These are phyloP conservation scores for Tuberolachnus salignus DNA, from an alignment of 2,888 invertebrate genomes.

Conservation along the genomic window DNA sequence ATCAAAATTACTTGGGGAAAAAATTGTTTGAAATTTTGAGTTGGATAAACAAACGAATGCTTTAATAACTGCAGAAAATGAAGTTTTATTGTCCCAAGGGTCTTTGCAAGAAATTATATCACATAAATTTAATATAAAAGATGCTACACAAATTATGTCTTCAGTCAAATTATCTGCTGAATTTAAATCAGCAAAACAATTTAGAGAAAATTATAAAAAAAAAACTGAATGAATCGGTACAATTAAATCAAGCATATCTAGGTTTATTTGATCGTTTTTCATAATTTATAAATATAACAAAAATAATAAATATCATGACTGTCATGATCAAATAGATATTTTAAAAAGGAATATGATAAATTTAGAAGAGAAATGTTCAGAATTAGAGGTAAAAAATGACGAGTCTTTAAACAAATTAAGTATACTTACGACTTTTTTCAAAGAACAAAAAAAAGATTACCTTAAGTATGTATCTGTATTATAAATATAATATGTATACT, in stretches of 20 bases:
- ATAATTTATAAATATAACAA: slow-evolving; percentile 7
- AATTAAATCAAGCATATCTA: slow-evolving; percentile 20
- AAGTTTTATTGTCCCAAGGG: slow-evolving; percentile 29
- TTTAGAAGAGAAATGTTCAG: slow-evolving; percentile 68
- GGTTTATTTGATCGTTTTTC: slow-evolving; percentile 27
- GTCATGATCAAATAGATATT: slow-evolving; percentile 59
- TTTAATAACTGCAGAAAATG: slow-evolving; percentile 37
- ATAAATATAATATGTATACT: neutral
- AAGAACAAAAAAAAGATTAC: slow-evolving; percentile 84
- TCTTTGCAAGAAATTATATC: slow-evolving; percentile 34
- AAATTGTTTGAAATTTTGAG: slow-evolving; percentile 26
- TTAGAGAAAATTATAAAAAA: slow-evolving; percentile 32
- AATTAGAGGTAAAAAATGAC: slow-evolving; percentile 73
- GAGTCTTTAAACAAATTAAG: slow-evolving; percentile 84
- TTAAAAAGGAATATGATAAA: slow-evolving; percentile 65
- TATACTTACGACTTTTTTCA: slow-evolving; percentile 87
- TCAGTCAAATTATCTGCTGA: slow-evolving; percentile 40
- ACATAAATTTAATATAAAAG: slow-evolving; percentile 38
- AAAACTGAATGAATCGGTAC: slow-evolving; percentile 13
- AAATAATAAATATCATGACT: neutral
- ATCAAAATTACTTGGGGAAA: slow-evolving; percentile 30
- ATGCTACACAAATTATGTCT: slow-evolving; percentile 18
- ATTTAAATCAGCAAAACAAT: slow-evolving; percentile 41
- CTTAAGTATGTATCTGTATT: slow-evolving; percentile 72
- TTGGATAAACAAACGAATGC: slow-evolving; percentile 18